Percentiles rank a stretch among this genome's conserved stretches.
These are phyloP conservation scores for Simalia tracyae DNA, from an alignment of 2,797 vertebrate species.

Conservation along the genomic window DNA sequence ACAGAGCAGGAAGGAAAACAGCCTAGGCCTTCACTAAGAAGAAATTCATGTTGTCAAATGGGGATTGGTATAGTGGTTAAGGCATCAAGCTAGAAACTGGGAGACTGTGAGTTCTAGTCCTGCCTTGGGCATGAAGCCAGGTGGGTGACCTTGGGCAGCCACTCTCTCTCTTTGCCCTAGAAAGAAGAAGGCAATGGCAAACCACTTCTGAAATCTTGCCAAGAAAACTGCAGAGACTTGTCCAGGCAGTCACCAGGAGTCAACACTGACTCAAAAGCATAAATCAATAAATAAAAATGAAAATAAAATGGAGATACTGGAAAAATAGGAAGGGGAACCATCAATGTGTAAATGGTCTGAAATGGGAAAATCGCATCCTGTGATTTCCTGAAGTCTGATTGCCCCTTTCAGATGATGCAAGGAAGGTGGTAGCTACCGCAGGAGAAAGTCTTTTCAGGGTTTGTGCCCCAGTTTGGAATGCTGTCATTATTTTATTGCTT, in stretches of 20 bases:
- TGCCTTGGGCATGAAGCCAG: neutral
- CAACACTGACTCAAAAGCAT: neutral
- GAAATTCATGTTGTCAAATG: neutral
- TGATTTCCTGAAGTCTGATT: neutral
- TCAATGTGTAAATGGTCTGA: neutral
- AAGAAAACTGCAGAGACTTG: neutral
- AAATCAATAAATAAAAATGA: neutral
- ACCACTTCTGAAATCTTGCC: neutral
- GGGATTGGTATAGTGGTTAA: neutral
- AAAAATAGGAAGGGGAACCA: neutral
- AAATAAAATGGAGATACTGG: neutral
- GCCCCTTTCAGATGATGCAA: neutral
- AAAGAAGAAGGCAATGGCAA: neutral
- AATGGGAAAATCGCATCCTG: neutral
- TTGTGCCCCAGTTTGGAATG: neutral
- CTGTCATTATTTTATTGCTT: neutral
- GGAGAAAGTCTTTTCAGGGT: neutral
- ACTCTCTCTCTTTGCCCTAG: neutral
- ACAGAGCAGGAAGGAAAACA: neutral
- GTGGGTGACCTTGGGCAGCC: neutral
- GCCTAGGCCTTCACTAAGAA: neutral
- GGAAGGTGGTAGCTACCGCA: neutral
- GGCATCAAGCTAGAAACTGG: neutral
- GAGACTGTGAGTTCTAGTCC: neutral
- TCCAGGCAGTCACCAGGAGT: neutral